Evolutionary conservation across 1,140 invertebrate genomes (phyloP).

Genomic region (Brachionus paranguensis): DNA sequence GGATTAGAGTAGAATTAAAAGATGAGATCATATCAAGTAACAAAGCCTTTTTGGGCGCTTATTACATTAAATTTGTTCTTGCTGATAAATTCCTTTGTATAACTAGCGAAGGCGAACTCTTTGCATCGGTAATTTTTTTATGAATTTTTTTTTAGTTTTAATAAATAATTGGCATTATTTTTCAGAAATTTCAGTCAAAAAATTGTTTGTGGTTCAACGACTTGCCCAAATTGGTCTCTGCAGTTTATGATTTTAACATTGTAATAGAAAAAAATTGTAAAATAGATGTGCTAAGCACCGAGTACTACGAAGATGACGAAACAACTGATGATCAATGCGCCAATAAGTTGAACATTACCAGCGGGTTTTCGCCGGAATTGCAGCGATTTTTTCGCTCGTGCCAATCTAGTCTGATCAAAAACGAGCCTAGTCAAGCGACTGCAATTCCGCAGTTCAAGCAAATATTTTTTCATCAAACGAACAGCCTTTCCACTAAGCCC

Average conservation of each 20-base stretch:
- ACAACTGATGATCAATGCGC: background rate
- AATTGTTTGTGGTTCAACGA: conserved; percentile 17
- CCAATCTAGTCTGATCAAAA: conserved; percentile 16
- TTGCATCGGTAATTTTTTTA: background rate
- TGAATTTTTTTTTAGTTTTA: background rate
- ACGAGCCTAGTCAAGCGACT: background rate
- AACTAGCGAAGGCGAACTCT: background rate
- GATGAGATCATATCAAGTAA: conserved; percentile 5
- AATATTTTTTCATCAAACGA: conserved; percentile 13
- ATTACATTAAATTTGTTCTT: conserved; percentile 36
- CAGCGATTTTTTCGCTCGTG: background rate
- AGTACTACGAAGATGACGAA: background rate
- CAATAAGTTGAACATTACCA: background rate
- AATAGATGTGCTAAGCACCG: background rate
- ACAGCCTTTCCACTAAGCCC: background rate
- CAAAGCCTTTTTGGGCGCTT: background rate
- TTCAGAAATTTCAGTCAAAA: background rate
- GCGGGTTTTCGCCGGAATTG: conserved; percentile 8
- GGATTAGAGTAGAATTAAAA: background rate
- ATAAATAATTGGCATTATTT: background rate
- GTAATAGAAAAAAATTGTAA: conserved; percentile 21
- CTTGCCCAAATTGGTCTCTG: background rate
- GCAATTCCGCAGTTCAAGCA: background rate
- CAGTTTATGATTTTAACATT: background rate
- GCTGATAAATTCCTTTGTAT: conserved; percentile 19